Evolutionary conservation across 2,888 invertebrate genomes (phyloP), one percentile per base, ranked within the genome.

Genomic region (Dichetophora obliterata): DNA sequence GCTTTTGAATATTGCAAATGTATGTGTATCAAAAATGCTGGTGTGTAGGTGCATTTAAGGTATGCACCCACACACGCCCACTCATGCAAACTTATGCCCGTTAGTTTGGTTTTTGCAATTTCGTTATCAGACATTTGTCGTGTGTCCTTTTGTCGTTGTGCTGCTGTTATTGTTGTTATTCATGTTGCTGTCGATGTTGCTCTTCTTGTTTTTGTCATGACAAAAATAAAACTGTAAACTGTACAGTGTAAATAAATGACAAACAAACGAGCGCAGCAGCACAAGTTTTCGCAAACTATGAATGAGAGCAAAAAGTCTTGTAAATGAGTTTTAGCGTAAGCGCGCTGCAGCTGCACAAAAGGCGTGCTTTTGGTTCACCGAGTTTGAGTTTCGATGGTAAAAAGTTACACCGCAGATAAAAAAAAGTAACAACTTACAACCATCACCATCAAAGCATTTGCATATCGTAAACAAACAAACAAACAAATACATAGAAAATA

Each of bases 151-250:
- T 24, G 14, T 31, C 6, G 50, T 50, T 48, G 16, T 9, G 14
- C 1, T 43, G 14, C 27, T 59, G 24, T 22, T 59, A 1, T 24
- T 59, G 11, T 24, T 59, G 31, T 5, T 31, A 31, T 31, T 31
- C 31, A 31, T 31, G 22, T 59, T 59, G 59, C 27, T 59, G 9
- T 59, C 22, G 8, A 50, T 68, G 37, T 63, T 63, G 31, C 27
- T 6, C 63, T 43, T 43, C 14, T 57, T 59, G 59, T 59, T 59
- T 27, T 59, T 59, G 59, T 59, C 19, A 24, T 68, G 34, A 68
- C 52, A 68, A 27, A 48, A 68, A 68, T n/a, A 63, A 63, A 54
- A 22, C 22, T n/a, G 54, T 19, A 8, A 54, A 22, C 19, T 54
- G 27, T 59, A 22, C 22, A 50, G 48, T 68, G 50, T 37, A 43